Conservation (phyloP, 2,888 invertebrate genomes). For the Drosophila cognata region DNA sequence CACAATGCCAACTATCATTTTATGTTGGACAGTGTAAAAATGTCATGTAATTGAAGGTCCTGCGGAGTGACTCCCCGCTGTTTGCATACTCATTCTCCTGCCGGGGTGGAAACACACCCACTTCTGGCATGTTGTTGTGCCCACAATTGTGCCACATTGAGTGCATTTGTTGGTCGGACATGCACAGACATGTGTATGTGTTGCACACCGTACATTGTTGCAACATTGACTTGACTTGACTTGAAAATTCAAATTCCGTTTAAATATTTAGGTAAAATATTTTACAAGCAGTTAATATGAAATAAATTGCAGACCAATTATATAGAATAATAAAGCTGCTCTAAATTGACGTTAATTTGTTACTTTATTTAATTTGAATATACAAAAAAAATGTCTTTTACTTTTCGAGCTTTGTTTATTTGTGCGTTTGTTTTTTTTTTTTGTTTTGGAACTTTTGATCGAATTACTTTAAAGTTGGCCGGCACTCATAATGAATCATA, state of each 20-base stretch:
- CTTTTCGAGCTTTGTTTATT: neutral
- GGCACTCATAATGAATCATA: constrained; percentile 51
- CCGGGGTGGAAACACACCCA: constrained; percentile 38
- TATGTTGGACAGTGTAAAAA: constrained; percentile 36
- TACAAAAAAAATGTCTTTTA: neutral
- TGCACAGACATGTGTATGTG: neutral
- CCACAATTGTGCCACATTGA: neutral
- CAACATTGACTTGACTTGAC: constrained; percentile 37
- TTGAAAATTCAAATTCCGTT: constrained; percentile 10
- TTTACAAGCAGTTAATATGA: neutral
- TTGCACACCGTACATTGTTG: constrained; percentile 12
- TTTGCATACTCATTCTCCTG: neutral
- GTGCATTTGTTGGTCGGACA: constrained; percentile 13
- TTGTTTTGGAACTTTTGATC: constrained; percentile 10
- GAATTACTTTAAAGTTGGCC: constrained; percentile 29
- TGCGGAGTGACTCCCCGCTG: constrained; percentile 7
- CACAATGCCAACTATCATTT: constrained; percentile 13
- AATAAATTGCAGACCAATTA: neutral
- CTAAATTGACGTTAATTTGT: neutral
- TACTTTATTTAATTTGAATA: neutral
- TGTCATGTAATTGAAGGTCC: constrained; percentile 53
- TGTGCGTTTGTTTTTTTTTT: neutral
- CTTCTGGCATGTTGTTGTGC: constrained; percentile 32
- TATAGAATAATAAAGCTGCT: neutral
- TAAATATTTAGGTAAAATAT: neutral